Evolutionary conservation across 2,113 vertebrate genomes (phyloP), one percentile per base, ranked within the genome.

Genomic region (Heliornis fulica): DNA sequence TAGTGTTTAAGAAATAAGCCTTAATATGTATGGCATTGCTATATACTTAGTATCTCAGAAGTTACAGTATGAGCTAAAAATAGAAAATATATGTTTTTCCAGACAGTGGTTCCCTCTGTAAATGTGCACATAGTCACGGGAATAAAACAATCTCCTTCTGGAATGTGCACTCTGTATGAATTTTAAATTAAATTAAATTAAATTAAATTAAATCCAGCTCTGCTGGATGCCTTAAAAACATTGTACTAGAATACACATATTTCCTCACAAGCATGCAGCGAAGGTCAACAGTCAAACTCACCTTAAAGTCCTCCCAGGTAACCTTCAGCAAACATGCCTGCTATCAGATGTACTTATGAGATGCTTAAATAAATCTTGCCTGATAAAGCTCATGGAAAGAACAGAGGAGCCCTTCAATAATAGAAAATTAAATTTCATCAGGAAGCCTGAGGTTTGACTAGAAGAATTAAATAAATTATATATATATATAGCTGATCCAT

Each of bases 161-260:
- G 76, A 69, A 84, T 43, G 43, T 68, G n/a, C 28, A 28, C 56
- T 65, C 60, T 61, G 34, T 83, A 82, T 1, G 13, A 28, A 68
- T 90, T 84, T 79, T 72, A 82, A 71, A 90, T 94, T 87, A 89
- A n/a, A n/a, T n/a, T n/a, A n/a, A n/a, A n/a, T n/a, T n/a, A n/a
- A n/a, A n/a, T n/a, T n/a, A n/a, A n/a, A n/a, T n/a, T n/a, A n/a
- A n/a, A n/a, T n/a, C n/a, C n/a, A n/a, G 32, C 38, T 89, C 59
- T 89, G 40, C 60, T 64, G 61, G 51, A 76, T 46, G 45, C 48
- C 48, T 79, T 78, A 10, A 51, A 63, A 84, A 61, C 72, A 76
- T 64, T 64, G 43, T 15, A 38, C 21, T 50, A 7, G 38, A 66
- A 86, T 36, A 16, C 18, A 26, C 6, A 23, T 78, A 23, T 69